Conservation (phyloP, 2,113 vertebrate genomes). For the Campylorhamphus procurvoides region DNA sequence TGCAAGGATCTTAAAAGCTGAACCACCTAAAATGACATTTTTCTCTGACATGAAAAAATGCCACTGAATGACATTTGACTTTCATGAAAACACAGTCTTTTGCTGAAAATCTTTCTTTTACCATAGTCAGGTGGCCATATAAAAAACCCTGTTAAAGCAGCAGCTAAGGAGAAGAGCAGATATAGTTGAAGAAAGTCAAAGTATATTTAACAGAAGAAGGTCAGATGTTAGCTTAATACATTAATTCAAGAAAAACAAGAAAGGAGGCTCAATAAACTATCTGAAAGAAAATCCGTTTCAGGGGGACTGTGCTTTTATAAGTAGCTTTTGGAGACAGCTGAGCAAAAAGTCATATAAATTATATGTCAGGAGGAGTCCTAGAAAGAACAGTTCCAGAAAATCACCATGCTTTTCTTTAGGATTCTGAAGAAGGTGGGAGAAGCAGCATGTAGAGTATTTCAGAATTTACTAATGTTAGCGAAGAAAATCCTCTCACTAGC, state of each 20-base stretch:
- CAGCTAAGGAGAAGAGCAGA: not conserved
- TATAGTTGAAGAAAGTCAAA: not conserved
- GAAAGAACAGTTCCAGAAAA: not conserved
- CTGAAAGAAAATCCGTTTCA: not conserved
- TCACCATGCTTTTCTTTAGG: not conserved
- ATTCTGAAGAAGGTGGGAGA: not conserved
- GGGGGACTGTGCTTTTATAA: not conserved
- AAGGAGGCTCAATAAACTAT: not conserved
- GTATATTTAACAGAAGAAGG: not conserved
- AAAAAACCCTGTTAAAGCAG: not conserved
- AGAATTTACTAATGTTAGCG: not conserved
- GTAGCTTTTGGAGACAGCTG: not conserved
- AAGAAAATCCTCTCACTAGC: not conserved
- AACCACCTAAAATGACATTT: not conserved
- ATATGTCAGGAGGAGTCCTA: not conserved
- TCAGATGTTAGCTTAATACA: not conserved
- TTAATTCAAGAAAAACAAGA: not conserved
- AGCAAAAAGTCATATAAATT: not conserved
- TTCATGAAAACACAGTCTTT: not conserved
- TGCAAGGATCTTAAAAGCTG: not conserved
- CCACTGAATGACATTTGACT: not conserved
- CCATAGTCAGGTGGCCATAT: not conserved
- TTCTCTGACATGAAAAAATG: not conserved
- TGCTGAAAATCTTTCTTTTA: not conserved
- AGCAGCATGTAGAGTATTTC: not conserved